A percentile compares a stretch with the other conserved stretches of the same genome.
Evolutionary conservation across 2,113 vertebrate genomes (phyloP).

Genomic region (Cervus canadensis): DNA sequence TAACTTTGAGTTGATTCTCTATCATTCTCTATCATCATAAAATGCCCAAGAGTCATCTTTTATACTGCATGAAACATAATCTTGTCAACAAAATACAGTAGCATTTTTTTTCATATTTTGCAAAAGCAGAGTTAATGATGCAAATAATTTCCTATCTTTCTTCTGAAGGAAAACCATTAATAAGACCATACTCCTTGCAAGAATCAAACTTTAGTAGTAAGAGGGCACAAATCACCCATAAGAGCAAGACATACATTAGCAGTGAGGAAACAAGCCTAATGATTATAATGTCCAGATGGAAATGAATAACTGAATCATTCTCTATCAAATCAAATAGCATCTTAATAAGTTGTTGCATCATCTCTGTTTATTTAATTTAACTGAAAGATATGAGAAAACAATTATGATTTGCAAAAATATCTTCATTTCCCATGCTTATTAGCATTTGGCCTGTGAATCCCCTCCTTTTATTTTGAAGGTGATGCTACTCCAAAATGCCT

Average conservation of each 20-base stretch:
- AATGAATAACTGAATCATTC: constrained; percentile 58
- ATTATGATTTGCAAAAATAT: constrained; percentile 46
- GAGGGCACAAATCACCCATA: constrained; percentile 49
- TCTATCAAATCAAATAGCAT: constrained; percentile 72
- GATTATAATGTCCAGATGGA: constrained; percentile 69
- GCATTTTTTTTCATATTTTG: constrained; percentile 59
- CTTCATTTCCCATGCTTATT: constrained; percentile 55
- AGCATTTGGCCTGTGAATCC: background rate
- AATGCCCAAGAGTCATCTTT: constrained; percentile 19
- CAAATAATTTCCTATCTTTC: constrained; percentile 70
- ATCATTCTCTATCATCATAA: background rate
- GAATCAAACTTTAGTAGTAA: constrained; percentile 47
- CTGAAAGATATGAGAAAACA: constrained; percentile 68
- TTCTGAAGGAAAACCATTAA: constrained; percentile 72
- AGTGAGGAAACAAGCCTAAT: constrained; percentile 65
- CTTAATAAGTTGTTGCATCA: constrained; percentile 66
- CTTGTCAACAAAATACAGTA: constrained; percentile 30
- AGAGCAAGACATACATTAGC: constrained; percentile 45
- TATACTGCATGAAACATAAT: constrained; percentile 6
- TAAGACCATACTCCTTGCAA: constrained; percentile 57
- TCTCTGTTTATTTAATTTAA: constrained; percentile 74
- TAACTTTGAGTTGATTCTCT: background rate
- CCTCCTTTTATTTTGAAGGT: constrained; percentile 41
- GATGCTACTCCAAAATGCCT: constrained; percentile 1
- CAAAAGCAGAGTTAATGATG: constrained; percentile 59